A percentile compares a stretch with the other conserved stretches of the same genome.
phyloP scores from a whole-genome alignment of 2,888 invertebrate genomes.

The Myopa testacea region DNA sequence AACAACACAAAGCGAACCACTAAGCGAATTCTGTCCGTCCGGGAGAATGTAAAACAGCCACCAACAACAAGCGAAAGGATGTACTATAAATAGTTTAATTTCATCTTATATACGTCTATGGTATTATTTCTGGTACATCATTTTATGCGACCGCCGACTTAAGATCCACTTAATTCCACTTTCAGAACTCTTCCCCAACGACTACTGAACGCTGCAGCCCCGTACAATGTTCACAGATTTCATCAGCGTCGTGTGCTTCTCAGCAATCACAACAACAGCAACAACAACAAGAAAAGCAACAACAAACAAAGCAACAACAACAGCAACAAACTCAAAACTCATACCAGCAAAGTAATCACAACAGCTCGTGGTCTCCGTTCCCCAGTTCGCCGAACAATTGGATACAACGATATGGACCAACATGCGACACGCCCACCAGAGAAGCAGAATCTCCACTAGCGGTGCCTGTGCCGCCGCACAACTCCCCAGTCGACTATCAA shows the following conservation, averaged over 20 bases:
- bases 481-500: slow-evolving; percentile 57
- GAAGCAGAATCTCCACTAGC: slow-evolving; percentile 50
- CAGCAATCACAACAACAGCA: slow-evolving; percentile 39
- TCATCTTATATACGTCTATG: no score
- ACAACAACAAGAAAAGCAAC: slow-evolving; percentile 15
- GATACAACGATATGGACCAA: slow-evolving; percentile 27
- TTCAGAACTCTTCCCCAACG: slow-evolving; percentile 31
- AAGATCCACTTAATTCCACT: not conserved
- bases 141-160: no score
- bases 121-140: no score
- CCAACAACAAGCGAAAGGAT: no score
- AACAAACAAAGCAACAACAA: not conserved
- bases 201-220: not conserved
- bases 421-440: not conserved
- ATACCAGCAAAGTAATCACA: slow-evolving; percentile 34
- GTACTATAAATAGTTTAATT: no score
- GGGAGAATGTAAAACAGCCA: no score
- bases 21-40: no score
- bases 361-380: slow-evolving; percentile 42
- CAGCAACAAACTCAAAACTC: not conserved
- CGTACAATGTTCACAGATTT: slow-evolving; percentile 35
- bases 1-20: no score
- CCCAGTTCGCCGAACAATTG: slow-evolving; percentile 39
- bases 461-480: slow-evolving; percentile 53
- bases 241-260: slow-evolving; percentile 14